Conservation (phyloP, 2,888 invertebrate genomes). For the Patella pellucida region DNA sequence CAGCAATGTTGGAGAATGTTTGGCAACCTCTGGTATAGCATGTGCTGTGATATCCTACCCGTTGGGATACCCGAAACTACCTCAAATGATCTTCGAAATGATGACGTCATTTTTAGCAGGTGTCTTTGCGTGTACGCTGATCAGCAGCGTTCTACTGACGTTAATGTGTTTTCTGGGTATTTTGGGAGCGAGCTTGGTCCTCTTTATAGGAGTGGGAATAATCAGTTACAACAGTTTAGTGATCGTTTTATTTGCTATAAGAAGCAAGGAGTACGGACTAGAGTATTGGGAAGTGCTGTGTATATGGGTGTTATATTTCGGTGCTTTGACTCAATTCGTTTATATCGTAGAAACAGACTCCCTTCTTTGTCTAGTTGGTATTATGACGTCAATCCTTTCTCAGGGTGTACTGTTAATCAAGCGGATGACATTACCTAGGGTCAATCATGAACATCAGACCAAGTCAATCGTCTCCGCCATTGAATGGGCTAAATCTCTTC, state of each 20-base stretch:
- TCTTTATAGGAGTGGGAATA: neutral
- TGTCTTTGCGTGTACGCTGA: neutral
- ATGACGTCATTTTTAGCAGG: slow-evolving; percentile 39
- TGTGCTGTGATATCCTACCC: slow-evolving; percentile 55
- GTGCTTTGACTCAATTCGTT: neutral
- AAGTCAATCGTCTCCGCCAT: slow-evolving; percentile 40
- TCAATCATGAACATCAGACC: slow-evolving; percentile 36
- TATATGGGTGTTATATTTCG: slow-evolving; percentile 8
- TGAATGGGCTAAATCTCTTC: slow-evolving; percentile 35
- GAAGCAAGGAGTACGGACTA: slow-evolving; percentile 20
- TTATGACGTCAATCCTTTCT: slow-evolving; percentile 29
- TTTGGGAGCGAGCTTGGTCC: neutral
- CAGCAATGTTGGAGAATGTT: slow-evolving; percentile 44
- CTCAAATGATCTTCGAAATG: slow-evolving; percentile 39
- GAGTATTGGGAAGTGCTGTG: neutral
- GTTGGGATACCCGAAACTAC: slow-evolving; percentile 38
- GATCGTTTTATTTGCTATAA: slow-evolving; percentile 17
- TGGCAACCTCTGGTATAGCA: slow-evolving; percentile 44
- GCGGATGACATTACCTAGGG: slow-evolving; percentile 20
- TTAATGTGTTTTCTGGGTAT: neutral
- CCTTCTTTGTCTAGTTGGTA: neutral
- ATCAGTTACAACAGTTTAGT: slow-evolving; percentile 23
- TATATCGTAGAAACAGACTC: neutral
- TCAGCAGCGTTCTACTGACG: neutral
- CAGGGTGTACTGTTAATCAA: slow-evolving; percentile 37